These are phyloP conservation scores for Malacoraja senta DNA, from an alignment of 2,797 vertebrate genomes.

Conservation along the genomic window DNA sequence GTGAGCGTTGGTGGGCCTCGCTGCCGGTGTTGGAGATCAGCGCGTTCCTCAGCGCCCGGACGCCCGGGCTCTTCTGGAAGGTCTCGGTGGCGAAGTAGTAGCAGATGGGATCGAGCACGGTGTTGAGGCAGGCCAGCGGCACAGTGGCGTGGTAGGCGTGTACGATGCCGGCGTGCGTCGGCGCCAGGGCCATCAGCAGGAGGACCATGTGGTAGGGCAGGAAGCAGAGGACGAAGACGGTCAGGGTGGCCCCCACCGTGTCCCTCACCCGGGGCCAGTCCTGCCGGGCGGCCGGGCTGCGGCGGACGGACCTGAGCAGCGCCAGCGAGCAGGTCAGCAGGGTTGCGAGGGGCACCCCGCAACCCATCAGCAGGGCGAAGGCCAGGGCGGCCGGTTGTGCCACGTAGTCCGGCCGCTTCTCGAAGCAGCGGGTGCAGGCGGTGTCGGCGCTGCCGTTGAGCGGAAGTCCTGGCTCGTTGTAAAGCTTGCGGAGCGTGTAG, in stretches of 20 bases:
- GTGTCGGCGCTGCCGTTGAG: accelerated
- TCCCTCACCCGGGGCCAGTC: slow-evolving; percentile 53
- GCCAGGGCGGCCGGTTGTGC: slow-evolving; percentile 37
- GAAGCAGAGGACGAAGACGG: slow-evolving; percentile 61
- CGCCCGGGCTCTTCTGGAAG: slow-evolving; percentile 50
- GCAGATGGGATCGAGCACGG: slow-evolving; percentile 57
- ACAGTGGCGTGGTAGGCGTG: slow-evolving; percentile 47
- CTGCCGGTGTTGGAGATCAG: slow-evolving; percentile 40
- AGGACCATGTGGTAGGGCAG: slow-evolving; percentile 58
- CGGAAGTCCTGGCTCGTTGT: neutral
- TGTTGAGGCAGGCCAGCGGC: slow-evolving; percentile 57
- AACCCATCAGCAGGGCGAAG: slow-evolving; percentile 50
- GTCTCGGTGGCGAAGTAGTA: slow-evolving; percentile 67
- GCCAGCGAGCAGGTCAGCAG: slow-evolving; percentile 57
- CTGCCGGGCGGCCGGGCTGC: slow-evolving; percentile 53
- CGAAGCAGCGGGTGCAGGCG: slow-evolving; percentile 46
- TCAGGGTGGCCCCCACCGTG: slow-evolving; percentile 54
- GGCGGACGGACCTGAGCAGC: slow-evolving; percentile 50
- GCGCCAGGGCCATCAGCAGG: neutral
- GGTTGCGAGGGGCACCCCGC: slow-evolving; percentile 52
- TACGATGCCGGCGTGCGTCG: neutral
- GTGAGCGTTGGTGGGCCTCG: slow-evolving; percentile 40
- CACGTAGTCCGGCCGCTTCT: slow-evolving; percentile 46
- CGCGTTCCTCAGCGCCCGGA: slow-evolving; percentile 41
- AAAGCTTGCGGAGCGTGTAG: slow-evolving; percentile 40